Conservation (phyloP, 2,888 invertebrate species). For the Stenotaenia linearis region DNA sequence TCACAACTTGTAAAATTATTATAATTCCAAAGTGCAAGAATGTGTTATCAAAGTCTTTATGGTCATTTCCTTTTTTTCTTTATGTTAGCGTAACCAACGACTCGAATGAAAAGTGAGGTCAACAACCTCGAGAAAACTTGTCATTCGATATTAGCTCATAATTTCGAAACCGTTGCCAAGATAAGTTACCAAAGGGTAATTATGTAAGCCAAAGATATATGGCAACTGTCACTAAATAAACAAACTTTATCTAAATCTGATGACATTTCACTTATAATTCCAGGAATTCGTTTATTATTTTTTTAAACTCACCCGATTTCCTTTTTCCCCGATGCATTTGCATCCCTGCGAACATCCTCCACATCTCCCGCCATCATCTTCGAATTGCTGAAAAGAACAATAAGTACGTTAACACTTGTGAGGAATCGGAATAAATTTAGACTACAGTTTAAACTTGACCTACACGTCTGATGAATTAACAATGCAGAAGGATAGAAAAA, state of each 20-base stretch:
- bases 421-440: background rate
- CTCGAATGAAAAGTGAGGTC: background rate
- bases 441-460: background rate
- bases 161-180: conserved; percentile 3
- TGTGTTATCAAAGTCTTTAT: background rate
- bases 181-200: conserved; percentile 21
- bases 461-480: background rate
- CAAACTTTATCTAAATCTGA: background rate
- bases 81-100: background rate
- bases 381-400: conserved; percentile 37
- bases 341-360: conserved; percentile 41
- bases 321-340: conserved; percentile 48
- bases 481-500: background rate
- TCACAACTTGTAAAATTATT: no score
- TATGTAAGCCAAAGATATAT: conserved; percentile 13
- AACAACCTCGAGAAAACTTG: background rate
- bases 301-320: conserved; percentile 44
- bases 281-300: background rate
- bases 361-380: conserved; percentile 36
- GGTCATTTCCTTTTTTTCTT: background rate
- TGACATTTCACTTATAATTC: background rate
- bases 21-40: no score
- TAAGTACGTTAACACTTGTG: background rate
- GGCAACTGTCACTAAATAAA: background rate
- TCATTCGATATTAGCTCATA: background rate